Conservation (phyloP, 2,113 vertebrate genomes). For the Elaphurus davidianus region DNA sequence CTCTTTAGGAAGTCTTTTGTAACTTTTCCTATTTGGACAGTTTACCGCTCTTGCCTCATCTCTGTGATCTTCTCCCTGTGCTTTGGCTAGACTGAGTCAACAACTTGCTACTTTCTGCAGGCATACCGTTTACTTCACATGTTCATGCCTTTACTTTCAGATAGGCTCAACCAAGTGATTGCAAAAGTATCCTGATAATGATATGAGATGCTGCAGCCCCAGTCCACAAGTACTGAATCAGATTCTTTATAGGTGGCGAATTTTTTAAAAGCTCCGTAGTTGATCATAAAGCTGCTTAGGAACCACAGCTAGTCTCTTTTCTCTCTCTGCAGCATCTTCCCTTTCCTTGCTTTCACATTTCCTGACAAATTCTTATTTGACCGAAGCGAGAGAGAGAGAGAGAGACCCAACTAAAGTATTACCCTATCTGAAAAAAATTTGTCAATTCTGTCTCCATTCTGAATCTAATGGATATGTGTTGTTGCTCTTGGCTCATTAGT, state of each 20-base stretch:
- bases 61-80: background rate
- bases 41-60: background rate
- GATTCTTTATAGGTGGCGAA: background rate
- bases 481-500: background rate
- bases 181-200: background rate
- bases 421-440: background rate
- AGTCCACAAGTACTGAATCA: background rate
- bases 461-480: background rate
- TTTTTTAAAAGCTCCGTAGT: background rate
- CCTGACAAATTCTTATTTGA: background rate
- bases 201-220: background rate
- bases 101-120: background rate
- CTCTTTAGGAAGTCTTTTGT: background rate
- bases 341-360: background rate
- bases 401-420: background rate
- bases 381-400: background rate
- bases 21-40: background rate
- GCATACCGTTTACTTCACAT: background rate
- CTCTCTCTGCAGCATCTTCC: background rate
- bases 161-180: background rate
- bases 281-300: background rate
- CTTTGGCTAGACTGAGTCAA: background rate
- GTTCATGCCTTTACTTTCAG: background rate
- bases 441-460: background rate
- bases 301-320: background rate